Evolutionary conservation across 2,113 vertebrate genomes (phyloP), one percentile per base, ranked within the genome.

Genomic region (Salvelinus fontinalis): DNA sequence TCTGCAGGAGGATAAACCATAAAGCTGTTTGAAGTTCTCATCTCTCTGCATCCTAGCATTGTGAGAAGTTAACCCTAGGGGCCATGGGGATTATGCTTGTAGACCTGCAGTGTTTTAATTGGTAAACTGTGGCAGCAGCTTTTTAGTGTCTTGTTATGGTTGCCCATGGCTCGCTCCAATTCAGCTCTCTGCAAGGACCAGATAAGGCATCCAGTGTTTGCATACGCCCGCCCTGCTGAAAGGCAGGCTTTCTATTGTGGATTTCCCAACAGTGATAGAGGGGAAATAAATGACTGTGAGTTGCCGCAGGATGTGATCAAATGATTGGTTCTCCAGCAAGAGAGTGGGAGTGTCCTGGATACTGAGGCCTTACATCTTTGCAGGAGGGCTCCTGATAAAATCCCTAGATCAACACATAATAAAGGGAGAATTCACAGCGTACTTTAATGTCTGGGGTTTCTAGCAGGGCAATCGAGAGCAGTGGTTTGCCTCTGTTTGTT

Each of bases 71-170:
- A 84, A 84, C 87, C 80, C 84, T 67, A 5, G 79, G 79, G 83
- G 83, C 82, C 73, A 73, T 67, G 71, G 79, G 83, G 88, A 92
- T 91, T 89, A 91, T 81, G 86, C 80, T 84, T 76, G 82, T 81
- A 86, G 85, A 89, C 84, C 79, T 86, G 76, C 80, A 31, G 85
- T 89, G 87, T 89, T 92, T 90, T 93, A 90, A 92, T 90, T 90
- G 87, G 80, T 89, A 80, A 87, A 87, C 76, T 89, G 86, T 83
- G 82, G 85, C 77, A 81, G 86, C 75, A 79, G 84, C 72, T 77
- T 87, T 90, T 88, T 79, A 82, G 85, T 83, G 80, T 86, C 74
- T 85, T 86, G 86, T 87, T 77, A 81, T 65, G 67, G 71, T 87
- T 84, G 84, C 87, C 86, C 65, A 27, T 88, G 86, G 88, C 86